These are phyloP conservation scores for Meles meles DNA, from an alignment of 2,113 vertebrate species.

Conservation along the genomic window DNA sequence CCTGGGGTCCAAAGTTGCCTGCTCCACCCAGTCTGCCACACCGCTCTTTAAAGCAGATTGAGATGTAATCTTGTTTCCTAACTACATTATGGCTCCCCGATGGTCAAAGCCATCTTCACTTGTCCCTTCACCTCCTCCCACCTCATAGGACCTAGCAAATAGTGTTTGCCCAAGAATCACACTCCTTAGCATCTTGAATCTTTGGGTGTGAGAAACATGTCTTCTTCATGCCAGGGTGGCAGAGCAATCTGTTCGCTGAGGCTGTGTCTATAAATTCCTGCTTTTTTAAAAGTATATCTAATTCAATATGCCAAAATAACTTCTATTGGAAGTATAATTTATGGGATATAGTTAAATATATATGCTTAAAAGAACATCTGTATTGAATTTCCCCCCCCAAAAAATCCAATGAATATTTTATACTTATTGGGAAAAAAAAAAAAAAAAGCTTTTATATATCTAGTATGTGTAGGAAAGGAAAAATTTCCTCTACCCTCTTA, in stretches of 20 bases:
- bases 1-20: background rate
- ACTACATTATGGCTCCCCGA: background rate
- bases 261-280: background rate
- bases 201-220: background rate
- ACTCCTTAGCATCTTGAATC: background rate
- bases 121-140: background rate
- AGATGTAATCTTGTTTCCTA: background rate
- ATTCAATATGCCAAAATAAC: background rate
- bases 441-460: background rate
- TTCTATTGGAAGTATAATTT: background rate
- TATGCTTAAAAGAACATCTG: background rate
- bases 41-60: background rate
- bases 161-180: background rate
- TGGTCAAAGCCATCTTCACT: background rate
- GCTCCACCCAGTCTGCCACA: background rate
- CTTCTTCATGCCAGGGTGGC: background rate
- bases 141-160: background rate
- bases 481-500: background rate
- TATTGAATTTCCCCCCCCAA: background rate
- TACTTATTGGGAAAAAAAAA: no score
- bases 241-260: background rate
- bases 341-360: background rate
- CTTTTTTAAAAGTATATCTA: background rate
- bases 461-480: background rate
- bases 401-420: background rate